Evolutionary conservation across 2,888 invertebrate species (phyloP).

Genomic region (Caenorhabditis sp.): DNA sequence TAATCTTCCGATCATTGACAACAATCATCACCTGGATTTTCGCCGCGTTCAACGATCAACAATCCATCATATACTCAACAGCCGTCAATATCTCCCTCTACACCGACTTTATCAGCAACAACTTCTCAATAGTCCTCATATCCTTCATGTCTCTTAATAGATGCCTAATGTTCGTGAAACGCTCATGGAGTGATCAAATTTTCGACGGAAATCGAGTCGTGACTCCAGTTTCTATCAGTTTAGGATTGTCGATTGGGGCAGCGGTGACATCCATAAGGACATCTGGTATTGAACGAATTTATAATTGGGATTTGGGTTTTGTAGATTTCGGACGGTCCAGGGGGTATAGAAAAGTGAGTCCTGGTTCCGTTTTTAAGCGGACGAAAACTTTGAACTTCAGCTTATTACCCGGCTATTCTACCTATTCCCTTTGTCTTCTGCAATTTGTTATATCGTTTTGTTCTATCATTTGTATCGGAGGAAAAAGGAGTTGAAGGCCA

Average conservation of each 20-base stretch:
- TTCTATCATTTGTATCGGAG: background rate
- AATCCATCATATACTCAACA: background rate
- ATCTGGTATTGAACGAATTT: constrained; percentile 1
- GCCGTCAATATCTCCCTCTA: background rate
- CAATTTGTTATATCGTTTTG: background rate
- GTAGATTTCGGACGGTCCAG: background rate
- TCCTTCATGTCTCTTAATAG: constrained; percentile 38
- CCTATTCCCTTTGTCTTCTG: background rate
- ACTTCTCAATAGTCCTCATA: constrained; percentile 15
- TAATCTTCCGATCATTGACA: constrained; percentile 12
- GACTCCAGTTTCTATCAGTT: background rate
- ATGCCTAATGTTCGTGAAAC: constrained; percentile 20
- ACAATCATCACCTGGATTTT: background rate
- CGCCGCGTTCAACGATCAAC: background rate
- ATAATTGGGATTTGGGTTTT: background rate
- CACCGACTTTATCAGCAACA: constrained; percentile 9
- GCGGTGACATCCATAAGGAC: background rate
- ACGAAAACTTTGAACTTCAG: background rate
- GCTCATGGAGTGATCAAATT: constrained; percentile 4
- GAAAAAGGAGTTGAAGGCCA: background rate
- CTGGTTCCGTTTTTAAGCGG: too few relatives aligned
- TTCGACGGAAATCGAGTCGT: constrained; percentile 17
- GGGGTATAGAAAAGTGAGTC: constrained; percentile 2
- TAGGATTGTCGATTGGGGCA: background rate
- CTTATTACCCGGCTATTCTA: background rate